These are phyloP conservation scores for Trachelus troglodyta DNA, from an alignment of 2,888 invertebrate species.

Conservation along the genomic window DNA sequence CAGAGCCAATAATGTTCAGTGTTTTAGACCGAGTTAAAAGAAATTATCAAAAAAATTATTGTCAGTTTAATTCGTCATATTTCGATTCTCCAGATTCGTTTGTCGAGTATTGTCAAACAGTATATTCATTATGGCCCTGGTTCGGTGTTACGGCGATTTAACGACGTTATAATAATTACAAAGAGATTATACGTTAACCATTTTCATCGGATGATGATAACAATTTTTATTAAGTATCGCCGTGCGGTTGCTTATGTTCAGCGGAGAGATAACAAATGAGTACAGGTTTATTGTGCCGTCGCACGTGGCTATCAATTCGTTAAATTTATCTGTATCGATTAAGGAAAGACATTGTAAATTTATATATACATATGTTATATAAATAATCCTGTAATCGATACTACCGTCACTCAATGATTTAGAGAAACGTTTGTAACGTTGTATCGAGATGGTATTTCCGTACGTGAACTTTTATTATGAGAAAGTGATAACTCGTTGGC, in stretches of 20 bases:
- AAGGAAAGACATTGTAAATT: neutral
- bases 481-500: neutral
- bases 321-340: neutral
- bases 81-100: neutral
- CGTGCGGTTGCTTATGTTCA: neutral
- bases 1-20: neutral
- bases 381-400: neutral
- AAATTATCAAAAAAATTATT: neutral
- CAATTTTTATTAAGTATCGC: neutral
- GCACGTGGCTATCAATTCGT: neutral
- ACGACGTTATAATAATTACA: neutral
- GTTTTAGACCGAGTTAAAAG: neutral
- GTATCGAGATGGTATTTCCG: conserved; percentile 16
- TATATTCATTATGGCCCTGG: neutral
- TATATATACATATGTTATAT: neutral
- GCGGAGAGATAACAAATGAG: neutral
- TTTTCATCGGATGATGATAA: neutral
- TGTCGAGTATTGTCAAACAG: neutral
- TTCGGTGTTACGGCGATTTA: neutral
- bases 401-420: neutral
- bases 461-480: neutral
- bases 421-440: neutral
- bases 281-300: conserved; percentile 6
- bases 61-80: neutral
- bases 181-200: neutral